A percentile compares a stretch with the other conserved stretches of the same genome.
phyloP scores from a whole-genome alignment of 2,888 invertebrate genomes.

The Papilio protenor region DNA sequence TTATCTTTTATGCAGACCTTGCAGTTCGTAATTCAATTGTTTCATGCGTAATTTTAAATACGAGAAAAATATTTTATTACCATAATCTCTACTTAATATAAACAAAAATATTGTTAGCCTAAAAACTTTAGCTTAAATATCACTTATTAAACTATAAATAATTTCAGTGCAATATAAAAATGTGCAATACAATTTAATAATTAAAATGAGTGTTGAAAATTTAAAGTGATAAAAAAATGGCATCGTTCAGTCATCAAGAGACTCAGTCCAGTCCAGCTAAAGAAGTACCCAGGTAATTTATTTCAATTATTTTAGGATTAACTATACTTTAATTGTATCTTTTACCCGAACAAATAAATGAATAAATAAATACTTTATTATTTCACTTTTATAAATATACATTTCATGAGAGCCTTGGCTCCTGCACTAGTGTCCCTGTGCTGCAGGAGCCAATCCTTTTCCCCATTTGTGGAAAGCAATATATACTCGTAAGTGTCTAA shows the following conservation, averaged over 20 bases:
- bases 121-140: slow-evolving; percentile 35
- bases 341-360: too few species aligned
- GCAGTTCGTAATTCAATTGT: too few species aligned
- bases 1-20: too few species aligned
- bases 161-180: slow-evolving; percentile 47
- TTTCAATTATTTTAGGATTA: slow-evolving; percentile 14
- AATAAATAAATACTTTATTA: too few species aligned
- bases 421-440: too few species aligned
- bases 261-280: slow-evolving; percentile 76
- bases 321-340: neutral
- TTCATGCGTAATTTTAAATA: too few species aligned
- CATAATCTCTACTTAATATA: neutral
- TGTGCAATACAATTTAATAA: slow-evolving; percentile 41
- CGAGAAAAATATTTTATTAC: too few species aligned
- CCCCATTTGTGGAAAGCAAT: too few species aligned
- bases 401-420: too few species aligned
- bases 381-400: too few species aligned
- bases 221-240: slow-evolving; percentile 62
- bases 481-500: too few species aligned
- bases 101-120: neutral
- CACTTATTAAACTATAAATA: slow-evolving; percentile 21
- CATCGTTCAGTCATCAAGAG: slow-evolving; percentile 71
- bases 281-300: slow-evolving; percentile 70
- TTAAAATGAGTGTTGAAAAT: slow-evolving; percentile 59
- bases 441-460: too few species aligned